Evolutionary conservation across 1,140 invertebrate genomes (phyloP).

Genomic region (Hylaeus anthracinus): DNA sequence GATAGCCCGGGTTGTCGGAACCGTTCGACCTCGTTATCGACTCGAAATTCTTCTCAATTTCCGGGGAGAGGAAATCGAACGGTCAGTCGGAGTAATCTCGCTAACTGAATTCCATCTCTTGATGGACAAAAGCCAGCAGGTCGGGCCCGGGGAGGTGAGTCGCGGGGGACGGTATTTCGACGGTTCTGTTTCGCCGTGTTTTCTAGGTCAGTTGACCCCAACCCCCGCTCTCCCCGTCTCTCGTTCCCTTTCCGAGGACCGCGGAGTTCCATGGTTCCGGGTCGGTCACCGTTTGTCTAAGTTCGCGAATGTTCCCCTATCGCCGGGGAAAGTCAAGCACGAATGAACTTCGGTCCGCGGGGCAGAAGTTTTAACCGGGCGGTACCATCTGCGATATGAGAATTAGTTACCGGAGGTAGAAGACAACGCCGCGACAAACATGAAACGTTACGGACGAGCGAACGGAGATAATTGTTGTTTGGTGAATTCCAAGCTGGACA

Average conservation of each 20-base stretch:
- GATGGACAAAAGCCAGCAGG: conserved; percentile 44
- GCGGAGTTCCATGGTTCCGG: conserved; percentile 44
- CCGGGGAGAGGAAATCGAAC: conserved; percentile 46
- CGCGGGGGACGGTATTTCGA: conserved; percentile 35
- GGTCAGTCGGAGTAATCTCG: conserved; percentile 54
- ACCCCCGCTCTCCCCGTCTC: background rate
- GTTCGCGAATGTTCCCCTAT: conserved; percentile 40
- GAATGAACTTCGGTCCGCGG: conserved; percentile 51
- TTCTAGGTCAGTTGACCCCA: conserved; percentile 59
- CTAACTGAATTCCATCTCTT: conserved; percentile 63
- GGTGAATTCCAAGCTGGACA: conserved; percentile 45
- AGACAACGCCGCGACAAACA: conserved; percentile 40
- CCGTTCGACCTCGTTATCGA: conserved; percentile 30
- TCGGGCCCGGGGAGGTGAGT: background rate
- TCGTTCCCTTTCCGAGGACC: too few species aligned
- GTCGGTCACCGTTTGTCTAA: conserved; percentile 55
- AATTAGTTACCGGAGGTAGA: conserved; percentile 49
- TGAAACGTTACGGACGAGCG: conserved; percentile 52
- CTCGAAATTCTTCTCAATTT: conserved; percentile 52
- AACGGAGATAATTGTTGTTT: conserved; percentile 58
- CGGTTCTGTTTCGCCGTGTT: conserved; percentile 41
- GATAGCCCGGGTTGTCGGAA: background rate
- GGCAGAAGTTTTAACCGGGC: conserved; percentile 53
- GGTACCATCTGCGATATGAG: conserved; percentile 54
- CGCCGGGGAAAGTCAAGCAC: conserved; percentile 58